These are phyloP conservation scores for Drosophila busckii DNA, from an alignment of 1,140 invertebrate species.

Conservation along the genomic window DNA sequence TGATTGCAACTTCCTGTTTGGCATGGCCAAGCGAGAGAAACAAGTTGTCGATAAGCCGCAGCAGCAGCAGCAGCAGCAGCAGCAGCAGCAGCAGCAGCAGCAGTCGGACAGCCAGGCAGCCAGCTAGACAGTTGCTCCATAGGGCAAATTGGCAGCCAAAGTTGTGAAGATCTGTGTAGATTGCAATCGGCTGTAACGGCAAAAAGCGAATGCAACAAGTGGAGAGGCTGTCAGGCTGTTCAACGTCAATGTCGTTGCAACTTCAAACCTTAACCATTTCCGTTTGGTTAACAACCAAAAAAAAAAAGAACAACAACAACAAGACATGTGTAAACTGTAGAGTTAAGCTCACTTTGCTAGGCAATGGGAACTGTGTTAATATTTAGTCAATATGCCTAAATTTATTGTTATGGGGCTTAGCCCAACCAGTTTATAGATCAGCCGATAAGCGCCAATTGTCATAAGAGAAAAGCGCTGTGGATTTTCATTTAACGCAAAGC, in stretches of 20 bases:
- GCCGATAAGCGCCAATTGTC: too few species aligned
- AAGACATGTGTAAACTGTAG: slow-evolving; percentile 26
- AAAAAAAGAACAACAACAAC: slow-evolving; percentile 15
- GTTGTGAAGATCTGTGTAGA: slow-evolving; percentile 57
- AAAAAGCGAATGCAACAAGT: slow-evolving; percentile 35
- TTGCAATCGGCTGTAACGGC: slow-evolving; percentile 44
- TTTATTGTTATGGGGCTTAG: slow-evolving; percentile 14
- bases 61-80: background rate
- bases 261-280: too few species aligned
- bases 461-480: too few species aligned
- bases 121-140: slow-evolving; percentile 9
- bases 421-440: background rate
- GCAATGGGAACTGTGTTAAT: slow-evolving; percentile 29
- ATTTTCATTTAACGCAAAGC: too few species aligned
- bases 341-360: slow-evolving; percentile 18
- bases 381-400: slow-evolving; percentile 24
- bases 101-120: background rate
- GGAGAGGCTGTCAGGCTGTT: slow-evolving; percentile 38
- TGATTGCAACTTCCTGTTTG: slow-evolving; percentile 33
- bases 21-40: slow-evolving; percentile 23
- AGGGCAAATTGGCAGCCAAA: too few species aligned
- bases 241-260: too few species aligned
- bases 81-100: background rate
- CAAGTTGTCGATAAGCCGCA: slow-evolving; percentile 45
- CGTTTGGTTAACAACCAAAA: slow-evolving; percentile 48